Evolutionary conservation across 2,888 invertebrate species (phyloP).

Genomic region (Cantharis lateralis): DNA sequence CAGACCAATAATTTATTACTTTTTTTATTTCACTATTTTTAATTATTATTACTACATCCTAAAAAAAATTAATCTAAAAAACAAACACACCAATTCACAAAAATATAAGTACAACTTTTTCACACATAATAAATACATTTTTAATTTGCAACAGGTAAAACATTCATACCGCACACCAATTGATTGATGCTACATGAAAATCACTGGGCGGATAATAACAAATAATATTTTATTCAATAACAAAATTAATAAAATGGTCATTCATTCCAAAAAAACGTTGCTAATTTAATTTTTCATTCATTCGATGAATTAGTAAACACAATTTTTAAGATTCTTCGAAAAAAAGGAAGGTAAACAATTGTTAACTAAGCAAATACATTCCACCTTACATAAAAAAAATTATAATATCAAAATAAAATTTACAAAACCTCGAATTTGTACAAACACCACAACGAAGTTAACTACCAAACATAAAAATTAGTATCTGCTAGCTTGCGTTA

Average conservation of each 20-base stretch:
- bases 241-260: neutral
- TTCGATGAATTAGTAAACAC: neutral
- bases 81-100: constrained; percentile 26
- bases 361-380: neutral
- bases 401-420: neutral
- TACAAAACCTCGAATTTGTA: neutral
- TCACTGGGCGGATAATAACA: constrained; percentile 26
- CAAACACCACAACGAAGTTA: neutral
- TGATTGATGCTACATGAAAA: constrained; percentile 17
- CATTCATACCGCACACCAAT: constrained; percentile 25
- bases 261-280: neutral
- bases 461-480: neutral
- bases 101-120: constrained; percentile 27
- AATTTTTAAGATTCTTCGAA: neutral
- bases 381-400: neutral
- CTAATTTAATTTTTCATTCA: neutral
- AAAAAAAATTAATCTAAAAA: constrained; percentile 16
- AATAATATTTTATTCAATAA: neutral
- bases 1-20: constrained; percentile 8
- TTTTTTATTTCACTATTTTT: neutral
- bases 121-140: constrained; percentile 28
- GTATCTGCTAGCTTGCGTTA: neutral
- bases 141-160: constrained; percentile 36
- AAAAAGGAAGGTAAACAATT: neutral
- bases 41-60: neutral